Percentiles rank a stretch among this genome's conserved stretches.
Conservation (phyloP, 2,113 vertebrate genomes). For the Microcebus tavaratra region DNA sequence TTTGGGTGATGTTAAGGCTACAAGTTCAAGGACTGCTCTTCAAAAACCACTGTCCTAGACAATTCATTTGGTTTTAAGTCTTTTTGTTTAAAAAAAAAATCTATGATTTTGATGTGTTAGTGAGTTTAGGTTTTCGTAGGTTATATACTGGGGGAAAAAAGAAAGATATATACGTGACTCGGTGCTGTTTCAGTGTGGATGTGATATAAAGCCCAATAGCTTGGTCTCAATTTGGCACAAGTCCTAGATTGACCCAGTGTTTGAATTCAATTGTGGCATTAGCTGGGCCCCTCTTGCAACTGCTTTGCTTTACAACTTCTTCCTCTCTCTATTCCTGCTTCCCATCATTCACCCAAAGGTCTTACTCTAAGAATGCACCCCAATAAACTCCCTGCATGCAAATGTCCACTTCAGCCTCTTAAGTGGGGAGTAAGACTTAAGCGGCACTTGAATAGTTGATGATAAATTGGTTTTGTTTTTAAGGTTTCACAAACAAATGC, state of each 20-base stretch:
- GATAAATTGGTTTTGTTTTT: background rate
- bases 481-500: background rate
- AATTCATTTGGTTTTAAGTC: background rate
- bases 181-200: fast-evolving
- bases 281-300: background rate
- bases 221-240: background rate
- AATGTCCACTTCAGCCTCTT: background rate
- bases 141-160: background rate
- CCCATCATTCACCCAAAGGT: background rate
- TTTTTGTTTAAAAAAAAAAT: background rate
- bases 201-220: background rate
- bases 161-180: background rate
- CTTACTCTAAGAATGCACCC: background rate
- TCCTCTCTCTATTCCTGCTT: fast-evolving
- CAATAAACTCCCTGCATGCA: background rate
- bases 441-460: background rate
- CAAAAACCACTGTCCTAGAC: background rate
- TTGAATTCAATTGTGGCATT: background rate
- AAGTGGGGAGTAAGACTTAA: background rate
- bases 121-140: background rate
- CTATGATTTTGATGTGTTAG: background rate
- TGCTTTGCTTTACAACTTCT: background rate
- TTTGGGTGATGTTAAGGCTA: background rate
- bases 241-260: background rate
- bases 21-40: background rate